phyloP scores from a whole-genome alignment of 2,113 vertebrate genomes.

The Bambusicola thoracicus region DNA sequence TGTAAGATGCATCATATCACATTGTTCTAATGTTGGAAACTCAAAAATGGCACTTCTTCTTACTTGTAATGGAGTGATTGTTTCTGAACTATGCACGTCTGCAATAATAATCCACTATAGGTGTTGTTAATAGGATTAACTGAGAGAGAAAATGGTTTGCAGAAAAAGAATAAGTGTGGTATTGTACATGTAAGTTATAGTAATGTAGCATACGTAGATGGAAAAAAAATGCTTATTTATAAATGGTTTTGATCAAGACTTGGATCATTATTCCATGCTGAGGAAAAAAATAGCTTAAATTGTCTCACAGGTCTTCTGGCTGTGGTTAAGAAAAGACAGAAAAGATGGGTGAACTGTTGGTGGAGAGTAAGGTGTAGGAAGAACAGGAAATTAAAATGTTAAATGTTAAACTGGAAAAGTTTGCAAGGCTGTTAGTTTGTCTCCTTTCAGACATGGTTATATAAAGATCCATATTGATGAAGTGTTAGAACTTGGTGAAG shows the following conservation, averaged over 20 bases:
- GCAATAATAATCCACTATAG: not conserved
- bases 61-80: not conserved
- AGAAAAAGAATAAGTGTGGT: not conserved
- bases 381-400: not conserved
- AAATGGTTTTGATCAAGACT: not conserved
- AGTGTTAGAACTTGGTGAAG: not conserved
- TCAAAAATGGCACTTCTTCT: not conserved
- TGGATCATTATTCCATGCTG: not conserved
- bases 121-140: fast-evolving
- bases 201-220: not conserved
- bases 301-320: not conserved
- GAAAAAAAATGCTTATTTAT: not conserved
- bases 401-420: not conserved
- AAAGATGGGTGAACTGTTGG: not conserved
- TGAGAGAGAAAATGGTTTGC: not conserved
- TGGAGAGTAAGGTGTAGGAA: not conserved
- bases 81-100: not conserved
- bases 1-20: fast-evolving
- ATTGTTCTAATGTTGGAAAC: not conserved
- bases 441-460: not conserved
- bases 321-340: not conserved
- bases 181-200: not conserved
- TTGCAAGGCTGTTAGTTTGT: not conserved
- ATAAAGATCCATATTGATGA: not conserved
- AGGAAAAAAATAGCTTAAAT: not conserved